A percentile compares a stretch with the other conserved stretches of the same genome.
Conservation (phyloP, 2,113 vertebrate species). For the Anoura caudifer region DNA sequence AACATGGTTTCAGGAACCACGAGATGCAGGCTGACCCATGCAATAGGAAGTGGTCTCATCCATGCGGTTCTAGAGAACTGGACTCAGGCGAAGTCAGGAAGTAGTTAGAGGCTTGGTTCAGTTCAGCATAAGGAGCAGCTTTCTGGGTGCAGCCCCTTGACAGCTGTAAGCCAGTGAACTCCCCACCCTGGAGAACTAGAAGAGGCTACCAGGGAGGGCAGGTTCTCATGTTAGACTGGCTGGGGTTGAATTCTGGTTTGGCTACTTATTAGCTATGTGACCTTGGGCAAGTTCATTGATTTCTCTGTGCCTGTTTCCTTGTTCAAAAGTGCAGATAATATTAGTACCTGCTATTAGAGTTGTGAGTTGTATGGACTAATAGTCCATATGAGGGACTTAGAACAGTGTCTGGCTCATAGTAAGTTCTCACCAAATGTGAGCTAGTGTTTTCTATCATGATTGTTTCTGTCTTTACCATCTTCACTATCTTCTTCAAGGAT, state of each 20-base stretch:
- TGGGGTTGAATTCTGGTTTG: neutral
- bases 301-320: neutral
- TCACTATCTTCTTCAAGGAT: neutral
- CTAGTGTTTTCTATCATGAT: neutral
- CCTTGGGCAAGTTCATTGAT: neutral
- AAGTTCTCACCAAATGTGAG: neutral
- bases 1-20: neutral
- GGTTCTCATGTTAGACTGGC: neutral
- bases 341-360: neutral
- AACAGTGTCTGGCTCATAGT: neutral
- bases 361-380: neutral
- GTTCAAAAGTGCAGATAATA: neutral
- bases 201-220: neutral
- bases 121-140: neutral
- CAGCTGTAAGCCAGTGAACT: neutral
- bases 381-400: neutral
- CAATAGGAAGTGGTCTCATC: neutral
- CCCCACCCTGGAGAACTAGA: neutral
- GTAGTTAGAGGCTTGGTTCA: neutral
- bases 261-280: neutral
- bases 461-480: neutral
- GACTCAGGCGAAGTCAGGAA: neutral
- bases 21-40: accelerated
- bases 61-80: neutral
- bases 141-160: neutral